Percentiles rank a stretch among this genome's conserved stretches.
These are phyloP conservation scores for Cygnus atratus DNA, from an alignment of 2,113 vertebrate genomes.

Conservation along the genomic window DNA sequence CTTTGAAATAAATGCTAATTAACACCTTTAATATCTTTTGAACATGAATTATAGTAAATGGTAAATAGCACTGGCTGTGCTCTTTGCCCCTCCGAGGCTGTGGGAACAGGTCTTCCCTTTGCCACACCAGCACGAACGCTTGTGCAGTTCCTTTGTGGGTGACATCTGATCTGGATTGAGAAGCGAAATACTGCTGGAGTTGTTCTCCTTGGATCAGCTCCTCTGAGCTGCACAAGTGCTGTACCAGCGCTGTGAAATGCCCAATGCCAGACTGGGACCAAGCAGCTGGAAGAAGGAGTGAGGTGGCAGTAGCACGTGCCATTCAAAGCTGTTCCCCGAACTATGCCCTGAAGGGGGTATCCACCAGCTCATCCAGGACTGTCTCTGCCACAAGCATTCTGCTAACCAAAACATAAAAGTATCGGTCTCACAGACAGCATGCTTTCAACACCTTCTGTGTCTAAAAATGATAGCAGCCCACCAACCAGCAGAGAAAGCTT, in stretches of 20 bases:
- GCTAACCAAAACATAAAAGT: background rate
- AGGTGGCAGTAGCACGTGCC: accelerated
- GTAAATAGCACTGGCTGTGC: background rate
- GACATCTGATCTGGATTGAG: background rate
- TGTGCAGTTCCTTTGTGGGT: background rate
- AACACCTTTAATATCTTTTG: background rate
- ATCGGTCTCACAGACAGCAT: background rate
- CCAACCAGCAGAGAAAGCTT: background rate
- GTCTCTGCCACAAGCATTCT: accelerated
- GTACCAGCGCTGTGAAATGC: background rate
- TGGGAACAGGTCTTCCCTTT: background rate
- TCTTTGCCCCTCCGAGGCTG: background rate
- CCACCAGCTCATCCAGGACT: background rate
- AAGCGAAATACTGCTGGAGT: background rate
- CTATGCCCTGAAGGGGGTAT: background rate
- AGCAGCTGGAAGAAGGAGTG: background rate
- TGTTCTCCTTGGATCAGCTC: background rate
- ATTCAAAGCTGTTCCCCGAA: background rate
- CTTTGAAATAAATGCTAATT: background rate
- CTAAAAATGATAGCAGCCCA: background rate
- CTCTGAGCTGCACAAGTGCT: background rate
- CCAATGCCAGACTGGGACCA: background rate
- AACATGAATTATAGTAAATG: background rate
- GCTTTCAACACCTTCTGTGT: background rate
- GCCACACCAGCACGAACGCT: background rate